Conservation (phyloP, 2,888 invertebrate genomes). For the Lasius fuliginosus region DNA sequence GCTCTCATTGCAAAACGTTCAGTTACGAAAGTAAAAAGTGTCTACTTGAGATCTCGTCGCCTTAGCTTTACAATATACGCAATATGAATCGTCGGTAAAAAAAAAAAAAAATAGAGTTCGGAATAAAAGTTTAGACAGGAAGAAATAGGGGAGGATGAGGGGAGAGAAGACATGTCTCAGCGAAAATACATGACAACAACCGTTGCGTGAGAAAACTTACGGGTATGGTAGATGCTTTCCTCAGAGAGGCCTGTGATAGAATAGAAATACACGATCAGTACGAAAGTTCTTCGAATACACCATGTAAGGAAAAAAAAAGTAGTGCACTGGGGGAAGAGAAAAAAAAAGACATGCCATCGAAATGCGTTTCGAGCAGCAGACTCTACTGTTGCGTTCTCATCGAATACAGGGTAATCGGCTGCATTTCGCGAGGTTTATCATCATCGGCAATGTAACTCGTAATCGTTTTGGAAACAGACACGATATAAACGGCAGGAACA, state of each 20-base stretch:
- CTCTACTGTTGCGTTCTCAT: constrained; percentile 50
- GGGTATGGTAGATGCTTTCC: constrained; percentile 89
- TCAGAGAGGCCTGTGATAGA: constrained; percentile 88
- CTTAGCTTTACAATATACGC: constrained; percentile 64
- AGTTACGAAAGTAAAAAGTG: constrained; percentile 71
- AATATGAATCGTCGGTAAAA: constrained; percentile 52
- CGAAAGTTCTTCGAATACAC: constrained; percentile 57
- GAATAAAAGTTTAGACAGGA: constrained; percentile 14
- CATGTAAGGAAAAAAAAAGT: constrained; percentile 55
- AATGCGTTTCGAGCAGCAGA: constrained; percentile 63
- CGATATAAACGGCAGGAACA: background rate
- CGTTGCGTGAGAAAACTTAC: constrained; percentile 87
- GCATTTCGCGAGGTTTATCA: background rate
- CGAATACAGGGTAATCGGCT: constrained; percentile 28
- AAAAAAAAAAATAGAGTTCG: background rate
- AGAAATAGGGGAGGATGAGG: background rate
- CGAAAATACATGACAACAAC: constrained; percentile 59
- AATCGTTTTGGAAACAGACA: background rate
- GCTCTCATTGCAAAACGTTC: constrained; percentile 57
- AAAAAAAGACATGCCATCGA: constrained; percentile 58
- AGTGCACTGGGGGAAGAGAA: constrained; percentile 55
- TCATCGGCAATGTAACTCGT: background rate
- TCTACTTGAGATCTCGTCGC: constrained; percentile 72
- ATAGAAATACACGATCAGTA: constrained; percentile 73
- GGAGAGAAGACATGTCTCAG: constrained; percentile 30